Percentiles rank a stretch among this genome's conserved stretches.
Conservation (phyloP, 1,140 invertebrate genomes). For the Drosophila pruinosa region DNA sequence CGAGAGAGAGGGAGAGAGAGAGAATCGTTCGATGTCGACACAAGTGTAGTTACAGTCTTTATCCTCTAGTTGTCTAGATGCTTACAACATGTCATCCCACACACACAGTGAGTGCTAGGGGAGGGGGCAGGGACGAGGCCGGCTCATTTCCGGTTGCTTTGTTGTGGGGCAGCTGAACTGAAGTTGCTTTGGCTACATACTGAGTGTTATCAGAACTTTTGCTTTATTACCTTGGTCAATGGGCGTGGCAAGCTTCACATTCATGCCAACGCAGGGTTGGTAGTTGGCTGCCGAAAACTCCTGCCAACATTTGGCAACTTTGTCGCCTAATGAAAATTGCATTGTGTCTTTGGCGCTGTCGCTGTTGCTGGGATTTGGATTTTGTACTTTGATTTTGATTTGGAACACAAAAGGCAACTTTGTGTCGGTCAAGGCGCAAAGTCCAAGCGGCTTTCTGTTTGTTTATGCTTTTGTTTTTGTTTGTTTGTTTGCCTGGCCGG, state of each 20-base stretch:
- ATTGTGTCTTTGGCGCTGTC: constrained; percentile 56
- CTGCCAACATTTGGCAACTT: constrained; percentile 18
- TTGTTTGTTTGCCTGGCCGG: constrained; percentile 34
- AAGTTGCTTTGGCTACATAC: background rate
- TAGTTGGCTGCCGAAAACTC: background rate
- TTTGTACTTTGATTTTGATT: constrained; percentile 6
- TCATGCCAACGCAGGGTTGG: too few species aligned
- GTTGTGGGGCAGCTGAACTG: constrained; percentile 44
- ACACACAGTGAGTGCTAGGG: background rate
- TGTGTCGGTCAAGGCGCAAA: constrained; percentile 18
- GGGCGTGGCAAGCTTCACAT: background rate
- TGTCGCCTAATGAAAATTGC: constrained; percentile 74
- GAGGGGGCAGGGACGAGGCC: constrained; percentile 12
- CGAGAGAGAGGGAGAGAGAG: background rate
- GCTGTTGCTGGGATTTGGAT: constrained; percentile 17
- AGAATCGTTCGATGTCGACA: background rate
- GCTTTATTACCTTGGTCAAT: constrained; percentile 71
- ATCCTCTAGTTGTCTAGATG: background rate
- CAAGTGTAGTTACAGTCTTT: background rate
- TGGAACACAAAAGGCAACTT: constrained; percentile 21
- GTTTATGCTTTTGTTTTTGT: constrained; percentile 18
- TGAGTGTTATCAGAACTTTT: constrained; percentile 66
- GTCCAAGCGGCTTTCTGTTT: constrained; percentile 39
- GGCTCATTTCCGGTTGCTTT: constrained; percentile 71
- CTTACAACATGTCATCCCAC: constrained; percentile 1